phyloP scores from a whole-genome alignment of 2,797 vertebrate genomes.

The Anisognathus igniventris region DNA sequence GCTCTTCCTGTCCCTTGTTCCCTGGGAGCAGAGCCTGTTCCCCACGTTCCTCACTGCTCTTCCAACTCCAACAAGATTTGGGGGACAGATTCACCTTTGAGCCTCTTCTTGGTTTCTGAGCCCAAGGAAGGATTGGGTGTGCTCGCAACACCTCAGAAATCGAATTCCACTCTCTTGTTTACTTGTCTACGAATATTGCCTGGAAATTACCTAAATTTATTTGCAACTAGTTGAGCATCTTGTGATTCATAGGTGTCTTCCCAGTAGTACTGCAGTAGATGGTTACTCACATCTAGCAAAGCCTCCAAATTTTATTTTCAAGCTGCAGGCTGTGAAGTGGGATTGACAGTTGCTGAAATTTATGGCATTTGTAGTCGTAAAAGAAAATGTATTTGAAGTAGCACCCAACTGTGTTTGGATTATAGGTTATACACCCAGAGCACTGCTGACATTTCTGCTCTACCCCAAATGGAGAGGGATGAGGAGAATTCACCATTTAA shows the following conservation, averaged over 20 bases:
- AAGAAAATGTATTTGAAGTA: not conserved
- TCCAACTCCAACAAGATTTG: not conserved
- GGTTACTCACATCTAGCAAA: slow-evolving; percentile 39
- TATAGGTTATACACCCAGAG: not conserved
- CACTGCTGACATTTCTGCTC: not conserved
- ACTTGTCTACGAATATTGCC: not conserved
- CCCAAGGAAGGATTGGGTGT: not conserved
- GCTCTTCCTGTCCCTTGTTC: not conserved
- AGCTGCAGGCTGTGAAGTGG: slow-evolving; percentile 16
- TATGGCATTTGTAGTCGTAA: not conserved
- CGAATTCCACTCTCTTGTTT: not conserved
- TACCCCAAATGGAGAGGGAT: not conserved
- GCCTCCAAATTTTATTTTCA: slow-evolving; percentile 34
- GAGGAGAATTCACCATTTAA: not conserved
- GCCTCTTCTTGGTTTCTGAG: not conserved
- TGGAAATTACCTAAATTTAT: slow-evolving; percentile 21
- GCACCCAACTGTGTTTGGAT: not conserved
- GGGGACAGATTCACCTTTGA: not conserved
- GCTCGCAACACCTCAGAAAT: not conserved
- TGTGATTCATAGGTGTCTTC: slow-evolving; percentile 43
- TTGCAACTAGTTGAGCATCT: not conserved
- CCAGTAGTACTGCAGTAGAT: not conserved
- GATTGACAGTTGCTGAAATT: slow-evolving; percentile 44
- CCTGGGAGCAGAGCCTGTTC: rapidly evolving
- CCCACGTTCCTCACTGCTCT: not conserved